Percentiles rank a stretch among this genome's conserved stretches.
phyloP scores from a whole-genome alignment of 2,797 vertebrate genomes.

The Thamnophis elegans region DNA sequence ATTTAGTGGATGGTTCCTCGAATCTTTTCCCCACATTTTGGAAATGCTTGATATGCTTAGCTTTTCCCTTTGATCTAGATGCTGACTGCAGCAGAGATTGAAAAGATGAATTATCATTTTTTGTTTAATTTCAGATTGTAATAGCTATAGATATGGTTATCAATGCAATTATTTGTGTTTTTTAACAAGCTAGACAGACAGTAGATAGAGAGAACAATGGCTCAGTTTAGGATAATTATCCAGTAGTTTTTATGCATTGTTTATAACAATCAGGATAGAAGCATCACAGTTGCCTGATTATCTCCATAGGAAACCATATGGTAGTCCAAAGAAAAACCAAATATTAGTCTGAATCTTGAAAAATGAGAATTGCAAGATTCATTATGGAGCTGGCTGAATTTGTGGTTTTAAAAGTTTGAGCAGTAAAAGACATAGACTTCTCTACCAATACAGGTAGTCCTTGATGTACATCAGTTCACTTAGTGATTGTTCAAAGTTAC shows the following conservation, averaged over 20 bases:
- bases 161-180: not conserved
- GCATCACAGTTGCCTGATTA: not conserved
- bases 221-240: not conserved
- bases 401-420: not conserved
- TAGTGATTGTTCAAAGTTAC: not conserved
- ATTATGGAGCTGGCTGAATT: not conserved
- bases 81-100: not conserved
- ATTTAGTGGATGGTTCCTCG: constrained; percentile 7
- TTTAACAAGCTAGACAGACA: not conserved
- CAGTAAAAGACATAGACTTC: not conserved
- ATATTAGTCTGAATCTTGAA: not conserved
- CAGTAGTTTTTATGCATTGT: not conserved
- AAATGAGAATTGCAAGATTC: not conserved
- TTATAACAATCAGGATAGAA: not conserved
- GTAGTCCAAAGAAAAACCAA: not conserved
- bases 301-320: not conserved
- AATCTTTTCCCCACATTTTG: not conserved
- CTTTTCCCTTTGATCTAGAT: not conserved
- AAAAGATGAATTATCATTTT: not conserved
- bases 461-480: not conserved
- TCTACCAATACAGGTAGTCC: not conserved
- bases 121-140: not conserved
- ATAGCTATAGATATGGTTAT: not conserved
- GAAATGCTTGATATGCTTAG: not conserved
- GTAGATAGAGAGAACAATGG: not conserved